Conservation (phyloP, 2,888 invertebrate genomes). For the Boloria selene region DNA sequence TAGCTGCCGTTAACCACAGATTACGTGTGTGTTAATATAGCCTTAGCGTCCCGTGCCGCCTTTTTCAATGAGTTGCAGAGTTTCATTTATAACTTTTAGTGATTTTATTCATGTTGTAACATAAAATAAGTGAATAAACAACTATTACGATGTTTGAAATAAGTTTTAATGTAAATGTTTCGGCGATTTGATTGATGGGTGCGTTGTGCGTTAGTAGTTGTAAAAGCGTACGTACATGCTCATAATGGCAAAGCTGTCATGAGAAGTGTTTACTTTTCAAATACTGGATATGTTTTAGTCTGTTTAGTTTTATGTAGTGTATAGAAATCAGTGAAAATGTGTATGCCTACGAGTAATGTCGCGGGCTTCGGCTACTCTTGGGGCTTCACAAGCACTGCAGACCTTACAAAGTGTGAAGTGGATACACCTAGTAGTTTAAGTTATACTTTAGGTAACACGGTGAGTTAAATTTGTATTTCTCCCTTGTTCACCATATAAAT, state of each 20-base stretch:
- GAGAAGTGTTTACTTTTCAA: slow-evolving; percentile 78
- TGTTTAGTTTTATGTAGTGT: slow-evolving; percentile 65
- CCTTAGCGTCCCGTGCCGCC: slow-evolving; percentile 77
- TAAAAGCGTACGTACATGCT: slow-evolving; percentile 79
- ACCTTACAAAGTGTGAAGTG: slow-evolving; percentile 77
- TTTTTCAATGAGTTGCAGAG: slow-evolving; percentile 65
- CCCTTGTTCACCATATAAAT: neutral
- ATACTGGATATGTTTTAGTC: slow-evolving; percentile 72
- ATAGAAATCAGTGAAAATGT: slow-evolving; percentile 67
- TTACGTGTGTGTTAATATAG: slow-evolving; percentile 70
- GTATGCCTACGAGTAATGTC: slow-evolving; percentile 81
- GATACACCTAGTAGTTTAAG: slow-evolving; percentile 78
- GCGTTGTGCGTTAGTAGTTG: slow-evolving; percentile 75
- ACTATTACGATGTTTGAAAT: slow-evolving; percentile 32
- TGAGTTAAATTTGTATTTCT: slow-evolving; percentile 49
- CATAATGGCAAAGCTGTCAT: slow-evolving; percentile 79
- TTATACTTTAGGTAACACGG: slow-evolving; percentile 78
- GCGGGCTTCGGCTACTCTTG: slow-evolving; percentile 80
- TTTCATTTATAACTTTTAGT: slow-evolving; percentile 49
- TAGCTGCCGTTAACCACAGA: slow-evolving; percentile 46
- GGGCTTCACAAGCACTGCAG: slow-evolving; percentile 78
- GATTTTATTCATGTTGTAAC: slow-evolving; percentile 43
- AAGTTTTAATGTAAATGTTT: slow-evolving; percentile 47
- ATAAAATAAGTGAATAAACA: slow-evolving; percentile 42
- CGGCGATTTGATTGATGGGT: slow-evolving; percentile 71